Evolutionary conservation across 2,888 invertebrate genomes (phyloP).

Genomic region (Nomada hirtipes): DNA sequence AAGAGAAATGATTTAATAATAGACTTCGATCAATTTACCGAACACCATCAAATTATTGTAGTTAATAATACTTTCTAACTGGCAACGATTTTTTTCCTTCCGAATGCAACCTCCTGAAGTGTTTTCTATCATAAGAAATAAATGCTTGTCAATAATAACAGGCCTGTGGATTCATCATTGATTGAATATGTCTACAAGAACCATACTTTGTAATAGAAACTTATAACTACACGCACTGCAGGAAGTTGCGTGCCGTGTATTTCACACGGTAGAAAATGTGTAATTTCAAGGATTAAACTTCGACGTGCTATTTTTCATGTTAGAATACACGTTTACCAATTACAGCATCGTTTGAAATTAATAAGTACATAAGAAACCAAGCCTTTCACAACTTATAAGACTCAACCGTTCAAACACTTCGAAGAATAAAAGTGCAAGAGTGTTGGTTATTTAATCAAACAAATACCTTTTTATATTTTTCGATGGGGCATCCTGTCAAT

Average conservation of each 20-base stretch:
- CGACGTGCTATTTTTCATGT: no score
- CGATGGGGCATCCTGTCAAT: no score
- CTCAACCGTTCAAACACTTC: no score
- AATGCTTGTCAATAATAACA: conserved; percentile 14
- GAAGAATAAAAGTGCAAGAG: no score
- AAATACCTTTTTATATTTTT: no score
- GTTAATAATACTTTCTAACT: not conserved
- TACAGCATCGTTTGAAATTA: no score
- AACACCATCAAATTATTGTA: not conserved
- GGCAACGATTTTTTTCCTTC: not conserved
- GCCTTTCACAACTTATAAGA: no score
- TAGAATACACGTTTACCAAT: no score
- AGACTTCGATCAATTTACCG: not conserved
- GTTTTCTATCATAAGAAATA: conserved; percentile 8
- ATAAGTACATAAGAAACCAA: no score
- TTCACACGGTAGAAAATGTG: not conserved
- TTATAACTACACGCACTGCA: no score
- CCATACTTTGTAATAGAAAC: no score
- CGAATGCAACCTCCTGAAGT: conserved; percentile 1
- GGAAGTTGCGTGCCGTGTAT: not conserved
- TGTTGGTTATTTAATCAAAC: no score
- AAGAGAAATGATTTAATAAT: conserved; percentile 1
- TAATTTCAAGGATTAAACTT: not conserved
- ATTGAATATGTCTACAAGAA: not conserved
- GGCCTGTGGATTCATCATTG: conserved; percentile 1